Base-by-base conservation (phyloP, 2,113 vertebrate species). In the Periophthalmus modestus region DNA sequence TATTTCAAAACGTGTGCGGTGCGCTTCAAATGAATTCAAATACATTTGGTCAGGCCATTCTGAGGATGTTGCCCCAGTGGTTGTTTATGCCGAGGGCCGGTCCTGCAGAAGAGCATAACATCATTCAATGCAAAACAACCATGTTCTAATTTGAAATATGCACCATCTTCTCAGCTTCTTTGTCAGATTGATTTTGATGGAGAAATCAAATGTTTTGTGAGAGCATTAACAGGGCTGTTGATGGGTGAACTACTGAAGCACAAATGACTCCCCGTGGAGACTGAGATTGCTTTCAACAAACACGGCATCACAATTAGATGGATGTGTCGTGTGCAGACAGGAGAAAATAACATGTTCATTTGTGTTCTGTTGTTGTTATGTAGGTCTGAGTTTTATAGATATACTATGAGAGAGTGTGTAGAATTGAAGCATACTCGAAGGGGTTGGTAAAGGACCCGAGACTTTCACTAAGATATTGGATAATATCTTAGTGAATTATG, bases 311-410 rank as follows among this genome's bases (percentile, higher is more conserved):
- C 66, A 48, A 65, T 65, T 24, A 48, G 43, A 48, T 48, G 66
- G 66, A 67, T 48, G 66, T 5, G 46, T 10, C 21, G 18, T 23
- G 6, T 6, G 21, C 6, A 24, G 39, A 23, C 9, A 21, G 34
- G 34, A 21, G 43, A 48, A 48, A 24, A 67, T 67, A 67, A 67
- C 39, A 66, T 23, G 66, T 47, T 67, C 46, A 67, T 67, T 47
- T 21, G n/a, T 16, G n/a, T 67, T 11, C 12, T 47, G 65, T 67
- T 16, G 66, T 67, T 21, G 21, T 43, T 13, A n/a, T 67, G 65
- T 48, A 16, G 1, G 65, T 48, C 13, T 23, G 39, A 47, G 21
- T 46, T 23, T 14, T 23, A 16, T 52, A 24, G 19, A 24, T 48
- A 43, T 10, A 43, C 39, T 43, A 43, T n/a, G n/a, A 43, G n/a